Base-by-base conservation (phyloP, 2,113 vertebrate species). In the Capra hircus region DNA sequence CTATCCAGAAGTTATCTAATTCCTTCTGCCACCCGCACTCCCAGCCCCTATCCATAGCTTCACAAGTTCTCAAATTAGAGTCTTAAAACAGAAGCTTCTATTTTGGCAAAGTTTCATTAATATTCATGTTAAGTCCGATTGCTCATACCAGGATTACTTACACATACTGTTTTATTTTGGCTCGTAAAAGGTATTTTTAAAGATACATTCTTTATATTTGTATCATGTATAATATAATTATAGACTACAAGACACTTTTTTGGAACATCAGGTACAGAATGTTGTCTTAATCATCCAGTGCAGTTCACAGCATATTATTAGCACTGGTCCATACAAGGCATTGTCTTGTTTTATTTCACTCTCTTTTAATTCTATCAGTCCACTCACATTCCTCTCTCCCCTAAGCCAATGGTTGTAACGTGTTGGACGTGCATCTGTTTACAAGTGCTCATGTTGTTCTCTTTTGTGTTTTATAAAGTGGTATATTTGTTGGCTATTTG, bases 151-250 rank as follows among this genome's bases (percentile, higher is more conserved):
- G 78, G 81, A 48, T 67, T 74, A 67, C 53, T 74, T 85, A 95
- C n/a, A 71, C 27, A 36, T 64, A 89, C 64, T 89, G 90, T 88
- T 95, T 97, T 95, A 80, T 97, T 96, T 89, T 89, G 25, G 64
- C 98, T 97, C 91, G 78, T 95, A 97, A 96, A 98, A 55, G 60
- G 59, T 93, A 89, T 96, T 96, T 98, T 96, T 89, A 97, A 96
- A 97, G 89, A 93, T 7, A 74, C 88, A 93, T 97, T 98, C 91
- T 94, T 98, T 48, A 67, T 28, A 43, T 74, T 87, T 95, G 94
- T 62, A 91, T 96, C 94, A 91, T 86, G 23, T 40, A 12, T 80
- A 97, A 97, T n/a, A 9, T 87, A 97, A 97, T 98, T 97, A 97
- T 2, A 96, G 82, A 91, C 62, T 25, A 43, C 78, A 87, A 50